Percentiles rank a stretch among this genome's conserved stretches.
Conservation (phyloP, 2,888 invertebrate species). For the Chalcosyrphus nemorum region DNA sequence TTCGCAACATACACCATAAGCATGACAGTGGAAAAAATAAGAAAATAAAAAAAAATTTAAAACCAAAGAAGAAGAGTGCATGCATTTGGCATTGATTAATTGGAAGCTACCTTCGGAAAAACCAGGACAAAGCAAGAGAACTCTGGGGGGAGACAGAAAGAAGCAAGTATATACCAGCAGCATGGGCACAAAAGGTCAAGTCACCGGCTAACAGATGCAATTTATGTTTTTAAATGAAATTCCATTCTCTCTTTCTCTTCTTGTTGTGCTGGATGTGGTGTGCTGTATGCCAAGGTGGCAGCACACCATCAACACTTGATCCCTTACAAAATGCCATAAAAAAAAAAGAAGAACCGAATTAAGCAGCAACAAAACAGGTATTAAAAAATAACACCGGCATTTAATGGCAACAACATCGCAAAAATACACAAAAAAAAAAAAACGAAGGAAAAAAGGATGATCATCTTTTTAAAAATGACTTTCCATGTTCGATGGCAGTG, state of each 20-base stretch:
- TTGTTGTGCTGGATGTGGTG: conserved; percentile 13
- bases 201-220: conserved; percentile 73
- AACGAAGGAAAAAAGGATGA: conserved; percentile 45
- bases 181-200: conserved; percentile 71
- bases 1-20: conserved; percentile 44
- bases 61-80: conserved; percentile 32
- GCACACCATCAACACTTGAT: conserved; percentile 66
- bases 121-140: conserved; percentile 1
- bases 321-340: conserved; percentile 52
- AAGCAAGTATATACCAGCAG: conserved; percentile 46
- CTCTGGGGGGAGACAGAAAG: conserved; percentile 22
- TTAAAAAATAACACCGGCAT: conserved; percentile 68
- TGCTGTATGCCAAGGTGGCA: conserved; percentile 60
- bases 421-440: conserved; percentile 7
- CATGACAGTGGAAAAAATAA: conserved; percentile 51
- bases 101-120: conserved; percentile 63
- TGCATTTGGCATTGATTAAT: conserved; percentile 73
- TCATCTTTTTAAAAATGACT: conserved; percentile 72
- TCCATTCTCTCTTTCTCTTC: conserved; percentile 55
- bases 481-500: conserved; percentile 72
- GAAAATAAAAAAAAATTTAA: background rate
- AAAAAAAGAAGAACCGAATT: conserved; percentile 22
- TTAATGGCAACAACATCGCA: conserved; percentile 63
- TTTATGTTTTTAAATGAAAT: conserved; percentile 73
- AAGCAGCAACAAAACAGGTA: conserved; percentile 52